Evolutionary conservation across 2,888 invertebrate species (phyloP), one percentile per base, ranked within the genome.

Genomic region (Brachyopa scutellaris): DNA sequence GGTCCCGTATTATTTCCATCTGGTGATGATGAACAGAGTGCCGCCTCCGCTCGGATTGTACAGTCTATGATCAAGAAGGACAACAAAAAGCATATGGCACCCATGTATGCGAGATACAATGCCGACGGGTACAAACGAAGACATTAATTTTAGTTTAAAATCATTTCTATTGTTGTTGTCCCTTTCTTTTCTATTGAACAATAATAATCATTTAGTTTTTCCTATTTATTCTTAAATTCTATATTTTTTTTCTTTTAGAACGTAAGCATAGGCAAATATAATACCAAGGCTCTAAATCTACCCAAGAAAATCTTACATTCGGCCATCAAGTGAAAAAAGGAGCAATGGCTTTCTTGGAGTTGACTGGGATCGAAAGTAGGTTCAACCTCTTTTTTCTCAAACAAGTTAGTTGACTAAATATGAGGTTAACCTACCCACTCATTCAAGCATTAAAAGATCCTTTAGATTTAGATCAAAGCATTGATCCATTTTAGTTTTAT

Each of bases 21-120:
- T 0, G 47, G 73, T 5, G 84, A 85, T 0, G 85, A 84, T 49
- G 85, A 88, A 51, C 90, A 89, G 66, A 85, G 84, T 5, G 84
- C 85, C 2, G 90, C 90, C 9, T 89, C 90, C 1, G 87, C 89
- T 31, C 86, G 87, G 42, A 84, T 90, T 11, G 87, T 90, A 2
- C 87, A 90, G 67, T 87, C 89, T 3, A 90, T 90, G 89, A 87
- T 89, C 11, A 85, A 86, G 11, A 87, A 86, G 13, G 90, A 90
- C 59, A 88, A 88, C 31, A 87, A 89, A 59, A 87, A 88, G 21
- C 87, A 89, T 85, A 85, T 87, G 57, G 64, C 72, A 0, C 88
- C 90, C 45, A 87, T 88, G 86, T 90, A 90, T 55, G 90, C 90
- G n/a, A 84, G 85, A n/a, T 85, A 84, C 38, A 85, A 80, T 59